Base-by-base conservation (phyloP, 2,113 vertebrate species). In the Rana temporaria region DNA sequence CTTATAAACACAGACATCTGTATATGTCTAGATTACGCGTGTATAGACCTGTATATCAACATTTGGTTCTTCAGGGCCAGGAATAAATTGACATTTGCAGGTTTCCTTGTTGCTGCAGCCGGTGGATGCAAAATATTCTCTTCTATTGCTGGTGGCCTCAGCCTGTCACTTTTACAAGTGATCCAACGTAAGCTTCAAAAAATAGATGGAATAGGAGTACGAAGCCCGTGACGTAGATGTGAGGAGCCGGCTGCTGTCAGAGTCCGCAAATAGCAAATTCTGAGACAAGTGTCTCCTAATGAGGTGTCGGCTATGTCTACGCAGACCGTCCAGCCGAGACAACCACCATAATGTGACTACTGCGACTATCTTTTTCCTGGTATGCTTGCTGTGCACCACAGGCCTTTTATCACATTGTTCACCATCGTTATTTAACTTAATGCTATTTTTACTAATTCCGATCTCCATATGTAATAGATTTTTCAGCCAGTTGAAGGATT, bases 201-300 rank as follows among this genome's bases (percentile, higher is more conserved):
- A 82, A 82, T 82, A 65, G 80, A 63, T 64, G 63, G 53, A 52
- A 75, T 59, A 34, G 65, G 63, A 75, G 71, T 42, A 12, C 48
- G 48, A 30, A 59, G 70, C 52, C 22, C 62, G 52, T 83, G 72
- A 83, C 63, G 53, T 68, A 68, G 71, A 83, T 83, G 81, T 83
- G 53, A 76, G 72, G 63, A 76, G 63, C 81, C 72, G 81, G 81
- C 81, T 83, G 81, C 55, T 83, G 81, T 83, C 81, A 76, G 62
- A 83, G 60, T 60, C 81, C 42, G 73, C 81, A 83, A 83, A 83
- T 83, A 83, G 81, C 81, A 76, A 64, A 68, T 76, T 68, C 63
- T 68, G 72, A 83, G 81, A 67, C 81, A 26, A 82, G 81, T 68
- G 81, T 83, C 72, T 83, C 71, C 81, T 76, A 75, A 83, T 72